phyloP scores from a whole-genome alignment of 2,113 vertebrate species.

The Phalacrocorax aristotelis region DNA sequence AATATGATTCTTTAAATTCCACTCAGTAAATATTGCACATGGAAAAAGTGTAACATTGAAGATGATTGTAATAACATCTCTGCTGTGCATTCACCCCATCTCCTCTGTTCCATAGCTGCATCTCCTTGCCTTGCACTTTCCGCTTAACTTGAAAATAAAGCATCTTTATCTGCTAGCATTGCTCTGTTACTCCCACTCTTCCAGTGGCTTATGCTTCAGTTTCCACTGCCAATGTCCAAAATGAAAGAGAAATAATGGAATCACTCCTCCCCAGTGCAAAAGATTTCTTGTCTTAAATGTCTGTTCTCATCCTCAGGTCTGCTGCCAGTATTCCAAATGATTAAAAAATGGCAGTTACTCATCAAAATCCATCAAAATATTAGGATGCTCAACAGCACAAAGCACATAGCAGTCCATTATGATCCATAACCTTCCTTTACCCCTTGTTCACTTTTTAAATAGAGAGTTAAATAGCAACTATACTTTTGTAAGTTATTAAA shows the following conservation, averaged over 20 bases:
- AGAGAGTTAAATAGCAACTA: not conserved
- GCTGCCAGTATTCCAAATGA: not conserved
- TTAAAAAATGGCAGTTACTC: not conserved
- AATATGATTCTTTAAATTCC: not conserved
- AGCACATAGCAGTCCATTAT: not conserved
- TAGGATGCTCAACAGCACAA: not conserved
- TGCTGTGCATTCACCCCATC: not conserved
- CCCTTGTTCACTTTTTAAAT: not conserved
- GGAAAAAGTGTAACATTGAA: slow-evolving; percentile 20
- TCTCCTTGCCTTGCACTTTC: not conserved
- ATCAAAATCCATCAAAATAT: not conserved
- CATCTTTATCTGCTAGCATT: not conserved
- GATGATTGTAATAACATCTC: not conserved
- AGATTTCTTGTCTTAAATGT: not conserved
- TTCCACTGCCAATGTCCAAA: not conserved
- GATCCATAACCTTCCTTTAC: not conserved
- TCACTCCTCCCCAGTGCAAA: not conserved
- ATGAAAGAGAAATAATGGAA: not conserved
- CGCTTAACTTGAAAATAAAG: not conserved
- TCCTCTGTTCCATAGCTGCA: slow-evolving; percentile 17
- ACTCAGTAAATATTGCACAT: not conserved
- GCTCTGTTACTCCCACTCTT: not conserved
- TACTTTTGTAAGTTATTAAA: not conserved
- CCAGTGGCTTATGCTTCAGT: not conserved
- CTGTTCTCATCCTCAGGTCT: not conserved